These are phyloP conservation scores for Resseliella maxima DNA, from an alignment of 2,888 invertebrate genomes.

Conservation along the genomic window DNA sequence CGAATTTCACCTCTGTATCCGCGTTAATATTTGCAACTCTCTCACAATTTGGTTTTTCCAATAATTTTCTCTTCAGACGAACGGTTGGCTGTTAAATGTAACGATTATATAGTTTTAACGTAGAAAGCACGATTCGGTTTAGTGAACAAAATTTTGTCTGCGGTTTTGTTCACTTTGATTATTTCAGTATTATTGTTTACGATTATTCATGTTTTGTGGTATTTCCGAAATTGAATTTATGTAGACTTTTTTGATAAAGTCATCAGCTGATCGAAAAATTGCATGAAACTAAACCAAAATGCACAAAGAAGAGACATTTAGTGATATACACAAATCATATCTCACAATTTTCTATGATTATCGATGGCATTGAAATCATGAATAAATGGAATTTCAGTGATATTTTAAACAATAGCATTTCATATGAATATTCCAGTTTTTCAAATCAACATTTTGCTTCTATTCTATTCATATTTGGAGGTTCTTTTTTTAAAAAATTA, in stretches of 20 bases:
- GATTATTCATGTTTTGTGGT: conserved; percentile 21
- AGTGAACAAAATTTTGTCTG: neutral
- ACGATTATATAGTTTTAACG: neutral
- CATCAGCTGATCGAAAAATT: neutral
- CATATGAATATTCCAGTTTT: too few species aligned
- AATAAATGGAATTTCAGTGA: too few species aligned
- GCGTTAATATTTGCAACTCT: neutral
- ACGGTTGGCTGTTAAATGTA: neutral
- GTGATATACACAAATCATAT: neutral
- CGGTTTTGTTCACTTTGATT: neutral
- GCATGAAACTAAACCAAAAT: neutral
- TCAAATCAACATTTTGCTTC: too few species aligned
- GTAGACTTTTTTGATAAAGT: neutral
- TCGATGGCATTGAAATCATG: neutral
- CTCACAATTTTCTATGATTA: neutral
- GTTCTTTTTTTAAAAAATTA: too few species aligned
- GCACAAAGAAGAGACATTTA: neutral
- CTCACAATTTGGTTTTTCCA: conserved; percentile 14
- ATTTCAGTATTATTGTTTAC: too few species aligned
- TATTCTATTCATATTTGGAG: too few species aligned
- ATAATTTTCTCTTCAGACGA: neutral
- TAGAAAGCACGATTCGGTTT: conserved; percentile 36
- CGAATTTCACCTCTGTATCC: neutral
- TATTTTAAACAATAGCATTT: neutral
- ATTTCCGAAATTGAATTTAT: neutral